Evolutionary conservation across 1,140 invertebrate species (phyloP).

Genomic region (Drosophila santomea): DNA sequence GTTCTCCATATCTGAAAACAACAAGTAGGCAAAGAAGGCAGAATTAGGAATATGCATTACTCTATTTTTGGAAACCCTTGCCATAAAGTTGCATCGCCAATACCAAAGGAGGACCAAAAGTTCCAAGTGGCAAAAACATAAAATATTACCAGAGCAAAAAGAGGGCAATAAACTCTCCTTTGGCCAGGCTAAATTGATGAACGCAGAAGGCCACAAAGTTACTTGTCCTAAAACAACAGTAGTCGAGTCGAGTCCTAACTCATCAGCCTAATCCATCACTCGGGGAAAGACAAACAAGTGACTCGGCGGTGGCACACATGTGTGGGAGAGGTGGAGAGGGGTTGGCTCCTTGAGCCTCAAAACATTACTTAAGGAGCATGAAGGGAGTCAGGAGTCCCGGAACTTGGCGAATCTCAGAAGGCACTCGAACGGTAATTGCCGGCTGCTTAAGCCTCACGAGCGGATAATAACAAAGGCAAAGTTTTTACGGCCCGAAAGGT

Average conservation of each 20-base stretch:
- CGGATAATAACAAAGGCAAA: conserved; percentile 78
- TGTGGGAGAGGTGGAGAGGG: background rate
- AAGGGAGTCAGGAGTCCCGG: conserved; percentile 18
- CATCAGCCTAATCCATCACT: conserved; percentile 55
- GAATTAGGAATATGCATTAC: too few relatives aligned
- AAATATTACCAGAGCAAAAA: background rate
- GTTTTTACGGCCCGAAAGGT: conserved; percentile 48
- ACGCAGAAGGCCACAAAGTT: conserved; percentile 41
- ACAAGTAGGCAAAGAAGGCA: too few relatives aligned
- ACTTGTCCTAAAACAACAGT: conserved; percentile 66
- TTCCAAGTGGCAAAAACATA: background rate
- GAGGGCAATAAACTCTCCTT: conserved; percentile 18
- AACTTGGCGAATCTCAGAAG: conserved; percentile 62
- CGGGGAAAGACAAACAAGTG: conserved; percentile 37
- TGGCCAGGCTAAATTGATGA: conserved; percentile 6
- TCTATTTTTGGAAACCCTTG: too few relatives aligned
- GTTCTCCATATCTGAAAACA: too few relatives aligned
- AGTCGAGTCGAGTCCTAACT: conserved; percentile 5
- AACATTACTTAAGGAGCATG: conserved; percentile 52
- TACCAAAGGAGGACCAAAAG: too few relatives aligned
- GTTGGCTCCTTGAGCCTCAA: conserved; percentile 9
- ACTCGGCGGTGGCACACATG: conserved; percentile 25
- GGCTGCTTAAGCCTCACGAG: conserved; percentile 66
- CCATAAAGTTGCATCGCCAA: too few relatives aligned
- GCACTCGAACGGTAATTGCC: conserved; percentile 78